These are phyloP conservation scores for Villa cingulata DNA, from an alignment of 2,888 invertebrate species.

Conservation along the genomic window DNA sequence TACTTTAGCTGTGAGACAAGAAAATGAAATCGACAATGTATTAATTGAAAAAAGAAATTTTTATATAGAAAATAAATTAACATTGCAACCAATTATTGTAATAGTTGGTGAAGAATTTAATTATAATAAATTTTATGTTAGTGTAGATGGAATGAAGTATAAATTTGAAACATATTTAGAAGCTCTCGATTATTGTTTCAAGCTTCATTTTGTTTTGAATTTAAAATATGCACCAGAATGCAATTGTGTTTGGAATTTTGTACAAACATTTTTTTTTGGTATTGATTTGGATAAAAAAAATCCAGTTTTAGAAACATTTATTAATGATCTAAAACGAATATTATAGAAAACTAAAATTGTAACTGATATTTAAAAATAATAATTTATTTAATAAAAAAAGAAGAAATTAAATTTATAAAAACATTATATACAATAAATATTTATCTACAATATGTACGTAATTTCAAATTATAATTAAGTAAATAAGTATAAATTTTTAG, in stretches of 20 bases:
- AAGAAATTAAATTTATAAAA: no score
- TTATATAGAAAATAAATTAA: neutral
- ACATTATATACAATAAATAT: no score
- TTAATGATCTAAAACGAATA: neutral
- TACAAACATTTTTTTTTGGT: neutral
- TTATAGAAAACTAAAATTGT: no score
- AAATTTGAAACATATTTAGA: constrained; percentile 1
- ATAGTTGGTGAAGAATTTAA: neutral
- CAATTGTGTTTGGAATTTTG: constrained; percentile 1
- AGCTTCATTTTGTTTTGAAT: neutral
- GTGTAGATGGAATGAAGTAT: neutral
- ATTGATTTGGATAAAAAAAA: neutral
- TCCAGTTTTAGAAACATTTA: constrained; percentile 2
- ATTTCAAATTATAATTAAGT: no score
- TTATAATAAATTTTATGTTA: constrained; percentile 1
- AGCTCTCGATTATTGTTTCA: constrained; percentile 3
- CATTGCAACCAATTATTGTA: neutral
- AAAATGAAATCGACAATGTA: neutral
- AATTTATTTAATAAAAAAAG: no score
- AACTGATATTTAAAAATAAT: no score
- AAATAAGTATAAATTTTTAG: no score
- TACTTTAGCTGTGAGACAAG: neutral
- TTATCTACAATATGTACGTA: no score
- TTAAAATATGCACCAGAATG: constrained; percentile 1
- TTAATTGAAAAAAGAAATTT: neutral